A percentile compares a stretch with the other conserved stretches of the same genome.
phyloP scores from a whole-genome alignment of 2,888 invertebrate genomes.

The Bembecia ichneumoniformis region DNA sequence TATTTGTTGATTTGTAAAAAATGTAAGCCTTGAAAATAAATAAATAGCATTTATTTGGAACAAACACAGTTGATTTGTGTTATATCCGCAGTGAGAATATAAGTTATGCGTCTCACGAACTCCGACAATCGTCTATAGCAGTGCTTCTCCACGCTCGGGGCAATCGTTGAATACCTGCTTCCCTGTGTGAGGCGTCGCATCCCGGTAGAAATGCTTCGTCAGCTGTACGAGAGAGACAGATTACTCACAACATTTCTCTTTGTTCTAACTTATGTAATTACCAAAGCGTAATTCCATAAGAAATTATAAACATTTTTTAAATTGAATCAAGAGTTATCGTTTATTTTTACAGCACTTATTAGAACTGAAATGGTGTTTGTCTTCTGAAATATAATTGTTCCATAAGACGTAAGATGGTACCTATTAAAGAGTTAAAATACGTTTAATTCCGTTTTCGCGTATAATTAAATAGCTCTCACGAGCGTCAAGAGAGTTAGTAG shows the following conservation, averaged over 20 bases:
- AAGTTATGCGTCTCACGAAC: constrained; percentile 12
- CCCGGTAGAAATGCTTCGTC: neutral
- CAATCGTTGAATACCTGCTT: neutral
- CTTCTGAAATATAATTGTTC: no score
- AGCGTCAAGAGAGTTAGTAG: no score
- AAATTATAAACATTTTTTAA: neutral
- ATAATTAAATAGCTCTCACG: no score
- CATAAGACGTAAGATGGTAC: no score
- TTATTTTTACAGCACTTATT: no score
- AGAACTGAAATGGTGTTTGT: no score
- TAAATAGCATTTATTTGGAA: neutral
- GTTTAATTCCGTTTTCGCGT: no score
- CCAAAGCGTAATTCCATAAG: neutral
- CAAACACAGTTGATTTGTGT: neutral
- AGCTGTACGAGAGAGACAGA: neutral
- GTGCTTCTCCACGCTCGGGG: neutral
- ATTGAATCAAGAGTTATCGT: no score
- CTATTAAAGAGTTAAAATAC: no score
- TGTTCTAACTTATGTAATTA: neutral
- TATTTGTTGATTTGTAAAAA: no score
- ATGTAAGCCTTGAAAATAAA: no score
- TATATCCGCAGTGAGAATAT: constrained; percentile 1
- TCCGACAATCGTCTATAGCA: constrained; percentile 9
- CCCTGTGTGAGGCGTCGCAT: neutral
- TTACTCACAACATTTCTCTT: neutral